Percentiles rank a stretch among this genome's conserved stretches.
Conservation (phyloP, 92 coral and sea anemone species). For the Pocillopora meandrina region DNA sequence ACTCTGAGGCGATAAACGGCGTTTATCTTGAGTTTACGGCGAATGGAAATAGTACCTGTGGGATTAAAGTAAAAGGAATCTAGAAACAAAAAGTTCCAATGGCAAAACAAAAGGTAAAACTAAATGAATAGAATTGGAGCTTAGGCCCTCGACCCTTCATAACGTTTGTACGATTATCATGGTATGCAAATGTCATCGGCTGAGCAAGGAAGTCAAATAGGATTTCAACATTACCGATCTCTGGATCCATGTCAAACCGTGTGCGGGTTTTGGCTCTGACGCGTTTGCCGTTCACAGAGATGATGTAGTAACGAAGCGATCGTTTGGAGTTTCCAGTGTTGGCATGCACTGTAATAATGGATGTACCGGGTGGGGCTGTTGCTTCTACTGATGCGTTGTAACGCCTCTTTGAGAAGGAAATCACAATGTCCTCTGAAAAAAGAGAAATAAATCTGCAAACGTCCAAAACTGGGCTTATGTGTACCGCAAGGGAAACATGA, state of each 20-base stretch:
- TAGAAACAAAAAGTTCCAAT: neutral
- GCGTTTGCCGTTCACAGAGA: slow-evolving; percentile 54
- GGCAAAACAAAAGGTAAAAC: too few relatives aligned
- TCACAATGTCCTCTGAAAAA: slow-evolving; percentile 25
- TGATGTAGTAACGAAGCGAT: slow-evolving; percentile 60
- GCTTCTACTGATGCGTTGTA: slow-evolving; percentile 61
- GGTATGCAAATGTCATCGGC: neutral
- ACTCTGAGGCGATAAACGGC: slow-evolving; percentile 68
- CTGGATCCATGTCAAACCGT: slow-evolving; percentile 52
- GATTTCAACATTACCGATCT: slow-evolving; percentile 38
- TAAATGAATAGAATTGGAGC: too few relatives aligned
- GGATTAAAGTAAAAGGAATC: neutral
- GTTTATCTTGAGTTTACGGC: slow-evolving; percentile 45
- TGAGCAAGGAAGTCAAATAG: neutral
- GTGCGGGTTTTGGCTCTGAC: slow-evolving; percentile 17
- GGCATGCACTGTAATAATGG: slow-evolving; percentile 68
- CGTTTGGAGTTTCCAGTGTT: slow-evolving; percentile 44
- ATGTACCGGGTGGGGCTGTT: slow-evolving; percentile 49
- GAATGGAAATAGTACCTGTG: slow-evolving; percentile 37
- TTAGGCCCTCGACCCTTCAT: too few relatives aligned
- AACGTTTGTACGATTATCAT: neutral
- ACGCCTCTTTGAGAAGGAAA: slow-evolving; percentile 65
- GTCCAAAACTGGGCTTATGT: neutral
- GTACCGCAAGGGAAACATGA: neutral
- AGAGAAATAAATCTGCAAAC: neutral